These are phyloP conservation scores for Cepaea nemoralis DNA, from an alignment of 1,140 invertebrate genomes.

Conservation along the genomic window DNA sequence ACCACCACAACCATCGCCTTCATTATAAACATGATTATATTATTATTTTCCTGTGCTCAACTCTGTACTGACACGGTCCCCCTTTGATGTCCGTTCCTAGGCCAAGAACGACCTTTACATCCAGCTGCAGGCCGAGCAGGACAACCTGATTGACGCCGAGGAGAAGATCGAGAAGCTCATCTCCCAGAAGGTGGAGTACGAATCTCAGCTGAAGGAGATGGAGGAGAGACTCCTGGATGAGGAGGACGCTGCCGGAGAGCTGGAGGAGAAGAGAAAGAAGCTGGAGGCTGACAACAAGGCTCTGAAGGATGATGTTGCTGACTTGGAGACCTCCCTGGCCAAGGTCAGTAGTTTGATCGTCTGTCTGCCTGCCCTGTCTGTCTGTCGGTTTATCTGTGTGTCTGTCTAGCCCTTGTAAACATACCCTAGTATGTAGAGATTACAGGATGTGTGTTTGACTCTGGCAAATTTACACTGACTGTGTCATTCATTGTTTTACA, in stretches of 20 bases:
- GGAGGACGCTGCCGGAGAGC: conserved; percentile 92
- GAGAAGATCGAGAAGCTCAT: conserved; percentile 92
- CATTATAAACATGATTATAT: too few species aligned
- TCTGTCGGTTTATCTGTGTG: too few species aligned
- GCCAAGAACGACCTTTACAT: conserved; percentile 88
- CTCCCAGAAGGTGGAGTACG: conserved; percentile 96
- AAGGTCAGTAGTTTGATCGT: conserved; percentile 75
- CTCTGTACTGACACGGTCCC: background rate
- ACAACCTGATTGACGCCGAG: conserved; percentile 82
- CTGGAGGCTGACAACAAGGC: conserved; percentile 92
- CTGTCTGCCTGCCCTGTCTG: too few species aligned
- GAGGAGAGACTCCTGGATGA: conserved; percentile 95
- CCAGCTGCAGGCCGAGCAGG: conserved; percentile 82
- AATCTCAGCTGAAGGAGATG: conserved; percentile 95
- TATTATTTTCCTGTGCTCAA: too few species aligned
- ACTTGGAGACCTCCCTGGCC: conserved; percentile 90
- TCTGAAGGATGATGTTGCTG: conserved; percentile 96
- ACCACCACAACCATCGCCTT: too few species aligned
- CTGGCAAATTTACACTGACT: too few species aligned
- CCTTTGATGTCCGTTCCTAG: too few species aligned
- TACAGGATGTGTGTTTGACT: too few species aligned
- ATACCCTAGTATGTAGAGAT: too few species aligned
- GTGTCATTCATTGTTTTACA: too few species aligned
- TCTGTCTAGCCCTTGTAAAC: too few species aligned
- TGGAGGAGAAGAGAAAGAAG: conserved; percentile 95